Conservation (phyloP, 2,797 vertebrate genomes). For the Mallotus villosus region DNA sequence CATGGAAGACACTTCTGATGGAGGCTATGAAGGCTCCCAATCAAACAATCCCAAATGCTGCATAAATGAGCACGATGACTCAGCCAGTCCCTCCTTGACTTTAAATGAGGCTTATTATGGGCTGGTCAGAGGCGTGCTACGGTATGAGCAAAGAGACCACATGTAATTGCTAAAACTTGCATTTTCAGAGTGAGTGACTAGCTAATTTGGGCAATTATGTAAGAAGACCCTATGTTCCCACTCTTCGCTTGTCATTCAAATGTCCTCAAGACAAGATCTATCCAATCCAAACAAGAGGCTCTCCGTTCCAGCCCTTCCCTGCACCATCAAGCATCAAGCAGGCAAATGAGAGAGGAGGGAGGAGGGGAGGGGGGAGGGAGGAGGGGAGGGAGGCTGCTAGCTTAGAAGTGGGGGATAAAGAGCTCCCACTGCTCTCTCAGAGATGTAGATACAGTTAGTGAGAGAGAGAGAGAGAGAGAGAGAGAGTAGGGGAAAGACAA, state of each 20-base stretch:
- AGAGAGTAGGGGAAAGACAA: conserved; percentile 17
- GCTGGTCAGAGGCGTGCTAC: not conserved
- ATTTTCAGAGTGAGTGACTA: not conserved
- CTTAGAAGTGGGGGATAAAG: not conserved
- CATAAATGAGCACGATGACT: conserved; percentile 27
- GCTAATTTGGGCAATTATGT: not conserved
- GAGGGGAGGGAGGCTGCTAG: not conserved
- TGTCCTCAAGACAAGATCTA: not conserved
- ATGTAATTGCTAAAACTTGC: not conserved
- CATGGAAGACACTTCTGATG: conserved; percentile 19
- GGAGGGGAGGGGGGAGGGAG: conserved; percentile 17
- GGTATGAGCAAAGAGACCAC: not conserved
- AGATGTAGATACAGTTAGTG: not conserved
- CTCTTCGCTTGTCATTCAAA: not conserved
- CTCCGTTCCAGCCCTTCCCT: not conserved
- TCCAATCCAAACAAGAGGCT: not conserved
- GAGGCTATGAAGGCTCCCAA: not conserved
- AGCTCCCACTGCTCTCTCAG: not conserved
- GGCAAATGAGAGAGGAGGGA: conserved; percentile 8
- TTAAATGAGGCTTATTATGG: conserved; percentile 16
- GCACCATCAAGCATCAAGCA: not conserved
- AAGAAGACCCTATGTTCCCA: not conserved
- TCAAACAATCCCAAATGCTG: conserved; percentile 12
- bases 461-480: conserved; percentile 18
- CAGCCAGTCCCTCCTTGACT: conserved; percentile 21